Base-by-base conservation (phyloP, 2,797 vertebrate genomes). In the Sebastes diploproa region DNA sequence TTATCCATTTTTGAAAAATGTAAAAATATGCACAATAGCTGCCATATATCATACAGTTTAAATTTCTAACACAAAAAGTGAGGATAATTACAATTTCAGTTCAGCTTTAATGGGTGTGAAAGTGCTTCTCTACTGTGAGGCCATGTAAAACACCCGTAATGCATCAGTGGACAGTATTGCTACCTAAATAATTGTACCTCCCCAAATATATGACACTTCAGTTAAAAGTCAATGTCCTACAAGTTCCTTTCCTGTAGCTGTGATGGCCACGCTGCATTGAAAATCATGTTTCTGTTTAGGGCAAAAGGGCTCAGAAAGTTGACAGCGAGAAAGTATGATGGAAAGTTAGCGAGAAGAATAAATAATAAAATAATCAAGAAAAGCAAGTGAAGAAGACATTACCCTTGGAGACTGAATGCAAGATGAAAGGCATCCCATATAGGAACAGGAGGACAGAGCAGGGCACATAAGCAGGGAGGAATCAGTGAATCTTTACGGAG, bases 401-500 rank as follows among this genome's bases (percentile, higher is more conserved):
- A 88, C 85, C 88, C 85, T 86, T 78, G 73, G 82, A 89, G 91
- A 92, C 71, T 46, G 83, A 85, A 83, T 76, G 62, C 32, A 13
- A 88, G 82, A 90, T 87, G 79, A 91, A 92, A 91, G 82, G 25
- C 77, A 62, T 71, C 78, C 82, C 68, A 13, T 81, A 78, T 72
- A 82, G 80, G 72, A 87, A 86, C 58, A 83, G 71, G 80, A 88
- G 89, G 89, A 89, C 75, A 63, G 83, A 86, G 66, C 68, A 30
- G 90, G 88, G 62, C 77, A 74, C 77, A 80, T 52, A 61, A 69
- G 81, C 83, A 70, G 55, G 20, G 75, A 85, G 80, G 86, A 90
- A 90, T 89, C 86, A 62, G 81, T 66, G 85, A 82, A 89, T 90
- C 90, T 93, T 92, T 89, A 89, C 80, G 29, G 75, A 82, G 86